phyloP scores from a whole-genome alignment of 2,113 vertebrate species.

The Rhinoderma darwinii region DNA sequence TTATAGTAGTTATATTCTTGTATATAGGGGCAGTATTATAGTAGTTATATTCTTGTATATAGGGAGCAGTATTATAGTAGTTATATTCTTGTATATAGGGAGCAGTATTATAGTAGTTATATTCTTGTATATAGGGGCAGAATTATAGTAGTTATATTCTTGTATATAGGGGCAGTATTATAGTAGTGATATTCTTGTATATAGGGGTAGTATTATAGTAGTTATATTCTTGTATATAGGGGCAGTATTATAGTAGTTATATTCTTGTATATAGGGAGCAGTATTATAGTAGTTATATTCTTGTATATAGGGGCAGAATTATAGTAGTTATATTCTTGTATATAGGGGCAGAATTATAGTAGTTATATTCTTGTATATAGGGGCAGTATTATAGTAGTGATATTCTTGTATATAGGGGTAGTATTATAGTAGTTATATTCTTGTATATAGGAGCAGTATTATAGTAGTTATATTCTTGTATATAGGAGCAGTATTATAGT shows the following conservation, averaged over 20 bases:
- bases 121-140: background rate
- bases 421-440: no score
- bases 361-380: no score
- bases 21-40: background rate
- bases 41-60: background rate
- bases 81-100: background rate
- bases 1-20: slow-evolving; percentile 15
- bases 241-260: slow-evolving; percentile 18
- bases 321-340: no score
- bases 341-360: no score
- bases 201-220: background rate
- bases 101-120: slow-evolving; percentile 8
- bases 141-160: slow-evolving; percentile 6
- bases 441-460: no score
- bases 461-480: no score
- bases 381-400: no score
- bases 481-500: no score
- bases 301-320: slow-evolving; percentile 4
- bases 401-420: no score
- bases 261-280: slow-evolving; percentile 9
- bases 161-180: background rate
- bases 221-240: background rate
- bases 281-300: slow-evolving; percentile 20
- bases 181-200: background rate
- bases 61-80: background rate